phyloP scores from a whole-genome alignment of 2,888 invertebrate species.

The Cyclophora albipunctata region DNA sequence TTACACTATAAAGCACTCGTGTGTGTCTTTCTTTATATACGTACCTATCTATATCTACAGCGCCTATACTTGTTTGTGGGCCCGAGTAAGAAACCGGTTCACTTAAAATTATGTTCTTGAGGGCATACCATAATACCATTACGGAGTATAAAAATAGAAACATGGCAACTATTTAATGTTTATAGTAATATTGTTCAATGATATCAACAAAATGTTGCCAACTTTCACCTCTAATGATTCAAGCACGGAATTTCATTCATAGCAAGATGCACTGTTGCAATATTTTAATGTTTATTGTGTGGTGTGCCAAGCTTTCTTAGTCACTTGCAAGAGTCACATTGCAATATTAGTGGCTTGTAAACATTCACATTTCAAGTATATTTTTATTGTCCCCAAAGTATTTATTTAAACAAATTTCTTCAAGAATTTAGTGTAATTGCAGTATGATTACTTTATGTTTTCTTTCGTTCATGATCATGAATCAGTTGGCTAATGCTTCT shows the following conservation, averaged over 20 bases:
- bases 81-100: slow-evolving; percentile 56
- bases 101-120: slow-evolving; percentile 52
- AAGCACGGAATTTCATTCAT: slow-evolving; percentile 14
- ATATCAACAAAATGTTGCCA: not conserved
- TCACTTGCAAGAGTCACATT: slow-evolving; percentile 10
- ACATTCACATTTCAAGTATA: no score
- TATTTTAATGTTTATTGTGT: slow-evolving; percentile 7
- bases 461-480: no score
- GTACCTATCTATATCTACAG: slow-evolving; percentile 33
- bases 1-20: slow-evolving; percentile 9
- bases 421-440: no score
- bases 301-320: slow-evolving; percentile 8
- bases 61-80: slow-evolving; percentile 38
- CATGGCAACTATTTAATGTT: no score
- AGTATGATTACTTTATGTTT: no score
- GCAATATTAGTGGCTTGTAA: not conserved
- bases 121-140: no score
- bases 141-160: slow-evolving; percentile 5
- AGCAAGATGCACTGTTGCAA: slow-evolving; percentile 10
- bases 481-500: no score
- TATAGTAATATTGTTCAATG: no score
- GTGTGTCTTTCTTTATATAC: slow-evolving; percentile 23
- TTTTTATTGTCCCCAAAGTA: no score
- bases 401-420: no score
- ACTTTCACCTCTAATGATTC: slow-evolving; percentile 13